Evolutionary conservation across 2,113 vertebrate genomes (phyloP), one percentile per base, ranked within the genome.

Genomic region (Dromaius novaehollandiae): DNA sequence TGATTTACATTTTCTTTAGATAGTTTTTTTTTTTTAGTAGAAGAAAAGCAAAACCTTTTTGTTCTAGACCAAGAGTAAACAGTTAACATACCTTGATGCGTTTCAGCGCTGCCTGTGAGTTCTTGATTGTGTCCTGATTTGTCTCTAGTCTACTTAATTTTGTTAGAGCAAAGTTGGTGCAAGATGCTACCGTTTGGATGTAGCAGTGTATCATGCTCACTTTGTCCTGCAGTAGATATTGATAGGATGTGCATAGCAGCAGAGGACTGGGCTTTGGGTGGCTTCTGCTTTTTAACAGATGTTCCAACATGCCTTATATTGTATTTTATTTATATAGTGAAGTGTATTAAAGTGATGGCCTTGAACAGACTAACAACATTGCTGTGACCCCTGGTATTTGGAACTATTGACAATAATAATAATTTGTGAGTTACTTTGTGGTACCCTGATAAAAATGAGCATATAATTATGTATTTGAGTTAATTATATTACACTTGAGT

Each of bases 401-500:
- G 36, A 68, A 58, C 15, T 70, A 16, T 42, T 63, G 42, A 38
- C 85, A 32, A 83, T 46, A 81, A 77, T 58, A 80, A 75, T 25
- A 71, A 81, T 80, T 81, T 78, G 61, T 82, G 88, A 86, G 40
- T 60, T 16, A 42, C 75, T 94, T 36, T 42, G 55, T 40, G 11
- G 50, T 88, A 38, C 58, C 79, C 64, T 42, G 69, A 70, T 90
- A 90, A 88, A 94, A 83, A 36, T 7, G 24, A 86, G 85, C 1
- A 14, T 55, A 77, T 83, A 81, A 96, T 94, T 93, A 93, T 68
- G 20, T 71, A 64, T 71, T 36, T 83, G 90, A 94, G 91, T 93
- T 91, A 77, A 95, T 94, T 74, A 75, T 2, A 6, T 75, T 75
- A 55, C 50, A 50, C 64, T 90, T 77, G 78, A 95, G 78, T 87